Evolutionary conservation across 2,888 invertebrate genomes (phyloP).

Genomic region (Meiosimyza platycephala): DNA sequence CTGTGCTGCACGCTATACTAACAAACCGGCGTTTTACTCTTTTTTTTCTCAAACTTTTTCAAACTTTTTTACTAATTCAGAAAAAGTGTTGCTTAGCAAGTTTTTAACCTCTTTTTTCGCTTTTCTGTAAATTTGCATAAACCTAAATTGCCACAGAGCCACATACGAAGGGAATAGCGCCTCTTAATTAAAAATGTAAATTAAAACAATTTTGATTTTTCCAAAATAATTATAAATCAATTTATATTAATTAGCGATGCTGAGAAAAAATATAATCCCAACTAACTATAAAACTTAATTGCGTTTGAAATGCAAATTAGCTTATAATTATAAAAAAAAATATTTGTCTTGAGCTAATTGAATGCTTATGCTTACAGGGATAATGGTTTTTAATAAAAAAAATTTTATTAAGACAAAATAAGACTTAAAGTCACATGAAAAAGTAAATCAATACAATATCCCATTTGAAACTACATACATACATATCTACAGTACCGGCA

Average conservation of each 20-base stretch:
- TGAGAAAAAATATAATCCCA: not conserved
- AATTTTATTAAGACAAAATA: too few relatives aligned
- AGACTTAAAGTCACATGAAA: too few relatives aligned
- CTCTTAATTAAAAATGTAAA: conserved; percentile 27
- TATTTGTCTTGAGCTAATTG: too few relatives aligned
- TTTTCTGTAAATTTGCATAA: conserved; percentile 16
- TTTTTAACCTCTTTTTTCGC: not conserved
- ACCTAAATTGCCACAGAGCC: not conserved
- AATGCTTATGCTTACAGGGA: too few relatives aligned
- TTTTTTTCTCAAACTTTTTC: not conserved
- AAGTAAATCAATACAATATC: too few relatives aligned
- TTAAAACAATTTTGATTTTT: conserved; percentile 13
- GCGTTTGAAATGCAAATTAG: conserved; percentile 22
- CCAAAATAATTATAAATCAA: conserved; percentile 19
- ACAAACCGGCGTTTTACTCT: not conserved
- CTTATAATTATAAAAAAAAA: not conserved
- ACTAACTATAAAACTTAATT: not conserved
- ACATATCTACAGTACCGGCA: too few relatives aligned
- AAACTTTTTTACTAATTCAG: conserved; percentile 1
- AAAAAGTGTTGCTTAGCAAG: too few relatives aligned
- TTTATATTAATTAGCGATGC: conserved; percentile 20
- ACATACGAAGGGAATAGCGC: not conserved
- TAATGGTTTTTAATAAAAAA: too few relatives aligned
- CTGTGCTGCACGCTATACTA: conserved; percentile 24
- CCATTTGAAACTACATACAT: too few relatives aligned